Conservation (phyloP, 2,113 vertebrate genomes). For the Ptyas mucosa region DNA sequence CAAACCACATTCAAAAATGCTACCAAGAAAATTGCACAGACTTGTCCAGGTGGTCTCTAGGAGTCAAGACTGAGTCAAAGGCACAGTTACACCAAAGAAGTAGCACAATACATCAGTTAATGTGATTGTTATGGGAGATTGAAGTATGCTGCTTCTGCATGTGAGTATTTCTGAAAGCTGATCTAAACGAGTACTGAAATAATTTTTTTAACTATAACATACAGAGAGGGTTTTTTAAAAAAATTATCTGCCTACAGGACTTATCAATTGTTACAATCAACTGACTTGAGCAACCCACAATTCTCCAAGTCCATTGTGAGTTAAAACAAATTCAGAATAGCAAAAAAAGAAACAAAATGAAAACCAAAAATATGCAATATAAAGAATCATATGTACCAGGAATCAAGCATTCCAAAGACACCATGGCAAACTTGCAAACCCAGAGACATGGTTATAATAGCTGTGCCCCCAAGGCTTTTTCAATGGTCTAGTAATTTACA, state of each 20-base stretch:
- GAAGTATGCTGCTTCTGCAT: background rate
- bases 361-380: background rate
- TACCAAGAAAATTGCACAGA: background rate
- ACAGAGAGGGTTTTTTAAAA: background rate
- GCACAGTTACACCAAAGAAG: background rate
- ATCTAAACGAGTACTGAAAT: background rate
- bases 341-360: background rate
- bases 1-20: background rate
- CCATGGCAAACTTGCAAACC: background rate
- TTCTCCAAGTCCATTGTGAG: background rate
- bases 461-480: background rate
- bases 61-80: background rate
- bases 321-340: background rate
- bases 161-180: background rate
- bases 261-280: background rate
- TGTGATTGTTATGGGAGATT: background rate
- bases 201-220: background rate
- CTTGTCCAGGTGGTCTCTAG: background rate
- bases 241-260: background rate
- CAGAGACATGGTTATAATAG: background rate
- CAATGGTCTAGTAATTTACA: background rate
- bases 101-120: background rate
- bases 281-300: background rate
- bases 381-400: background rate
- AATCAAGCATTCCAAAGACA: background rate